Conservation (phyloP, 2,888 invertebrate species). For the Pollenia amentaria region DNA sequence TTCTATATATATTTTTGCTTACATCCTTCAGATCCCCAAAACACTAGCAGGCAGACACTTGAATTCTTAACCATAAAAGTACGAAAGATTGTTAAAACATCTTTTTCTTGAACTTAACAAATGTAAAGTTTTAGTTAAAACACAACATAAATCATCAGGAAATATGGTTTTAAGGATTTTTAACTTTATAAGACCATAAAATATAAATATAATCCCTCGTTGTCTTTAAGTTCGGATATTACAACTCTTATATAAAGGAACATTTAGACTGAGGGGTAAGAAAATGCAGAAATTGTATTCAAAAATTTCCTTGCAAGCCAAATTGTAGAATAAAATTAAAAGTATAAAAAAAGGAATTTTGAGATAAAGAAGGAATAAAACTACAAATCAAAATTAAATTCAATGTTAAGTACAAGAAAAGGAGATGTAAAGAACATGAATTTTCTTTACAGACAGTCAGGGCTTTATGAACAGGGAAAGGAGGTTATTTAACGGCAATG, state of each 20-base stretch:
- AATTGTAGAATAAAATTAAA: slow-evolving; percentile 37
- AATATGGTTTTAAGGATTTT: slow-evolving; percentile 68
- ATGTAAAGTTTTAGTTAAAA: slow-evolving; percentile 74
- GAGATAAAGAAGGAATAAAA: slow-evolving; percentile 33
- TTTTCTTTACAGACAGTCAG: neutral
- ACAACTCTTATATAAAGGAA: neutral
- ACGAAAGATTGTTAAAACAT: neutral
- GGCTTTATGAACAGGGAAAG: no score
- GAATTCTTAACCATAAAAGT: slow-evolving; percentile 24
- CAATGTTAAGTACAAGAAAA: slow-evolving; percentile 22
- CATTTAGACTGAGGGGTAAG: neutral
- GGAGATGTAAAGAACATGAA: neutral
- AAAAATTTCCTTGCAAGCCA: slow-evolving; percentile 30
- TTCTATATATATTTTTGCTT: neutral
- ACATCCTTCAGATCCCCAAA: neutral
- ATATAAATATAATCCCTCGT: slow-evolving; percentile 52
- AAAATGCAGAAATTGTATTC: neutral
- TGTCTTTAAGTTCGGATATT: slow-evolving; percentile 2
- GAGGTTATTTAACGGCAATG: no score
- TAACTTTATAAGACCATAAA: slow-evolving; percentile 65
- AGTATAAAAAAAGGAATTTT: slow-evolving; percentile 5
- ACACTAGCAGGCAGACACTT: neutral
- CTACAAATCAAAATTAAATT: slow-evolving; percentile 70
- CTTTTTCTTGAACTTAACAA: slow-evolving; percentile 62
- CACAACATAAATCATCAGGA: slow-evolving; percentile 74